A percentile compares a stretch with the other conserved stretches of the same genome.
Evolutionary conservation across 53 echinoderm and acorn worm species (phyloP).

Genomic region (Crossaster papposus): DNA sequence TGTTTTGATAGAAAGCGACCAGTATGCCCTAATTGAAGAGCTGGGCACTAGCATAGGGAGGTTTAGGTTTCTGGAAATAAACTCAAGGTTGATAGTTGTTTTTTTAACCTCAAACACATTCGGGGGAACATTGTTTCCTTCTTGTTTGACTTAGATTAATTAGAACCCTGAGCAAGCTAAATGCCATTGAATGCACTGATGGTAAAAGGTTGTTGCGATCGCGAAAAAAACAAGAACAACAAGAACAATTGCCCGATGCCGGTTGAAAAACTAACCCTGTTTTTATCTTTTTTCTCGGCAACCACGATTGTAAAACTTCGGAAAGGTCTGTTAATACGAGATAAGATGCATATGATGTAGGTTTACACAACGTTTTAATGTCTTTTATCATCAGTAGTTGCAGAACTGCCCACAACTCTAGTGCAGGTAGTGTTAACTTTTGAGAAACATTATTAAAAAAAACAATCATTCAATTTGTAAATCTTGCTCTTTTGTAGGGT

Average conservation of each 20-base stretch:
- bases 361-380: not conserved
- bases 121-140: too few relatives aligned
- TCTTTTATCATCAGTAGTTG: not conserved
- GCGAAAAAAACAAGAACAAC: too few relatives aligned
- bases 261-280: too few relatives aligned
- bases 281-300: too few relatives aligned
- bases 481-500: too few relatives aligned
- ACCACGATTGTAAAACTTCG: too few relatives aligned
- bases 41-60: not conserved
- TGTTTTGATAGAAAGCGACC: slow-evolving; percentile 37
- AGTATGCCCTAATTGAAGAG: slow-evolving; percentile 44
- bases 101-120: too few relatives aligned
- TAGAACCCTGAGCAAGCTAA: too few relatives aligned
- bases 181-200: too few relatives aligned
- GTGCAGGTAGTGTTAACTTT: not conserved
- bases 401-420: not conserved
- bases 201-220: too few relatives aligned
- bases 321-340: not conserved
- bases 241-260: too few relatives aligned
- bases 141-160: too few relatives aligned
- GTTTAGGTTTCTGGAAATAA: not conserved
- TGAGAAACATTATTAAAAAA: not conserved
- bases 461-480: not conserved
- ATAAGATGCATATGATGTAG: not conserved
- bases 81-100: not conserved